A percentile compares a stretch with the other conserved stretches of the same genome.
Evolutionary conservation across 2,888 invertebrate species (phyloP).

Genomic region (Trachelus troglodyta): DNA sequence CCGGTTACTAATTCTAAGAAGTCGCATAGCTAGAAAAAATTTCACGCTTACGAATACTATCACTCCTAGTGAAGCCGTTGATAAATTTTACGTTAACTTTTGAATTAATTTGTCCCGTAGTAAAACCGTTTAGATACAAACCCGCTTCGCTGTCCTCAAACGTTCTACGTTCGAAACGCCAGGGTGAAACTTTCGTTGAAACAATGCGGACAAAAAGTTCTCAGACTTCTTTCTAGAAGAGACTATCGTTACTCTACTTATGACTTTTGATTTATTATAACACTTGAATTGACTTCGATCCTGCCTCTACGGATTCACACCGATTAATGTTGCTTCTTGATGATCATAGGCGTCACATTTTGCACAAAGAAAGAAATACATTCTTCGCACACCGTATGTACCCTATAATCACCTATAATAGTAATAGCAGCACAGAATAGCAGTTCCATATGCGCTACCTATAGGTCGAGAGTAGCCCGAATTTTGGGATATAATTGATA

Average conservation of each 20-base stretch:
- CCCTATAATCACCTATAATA: not conserved
- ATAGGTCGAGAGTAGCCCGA: not conserved
- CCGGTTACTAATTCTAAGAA: not conserved
- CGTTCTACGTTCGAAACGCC: not conserved
- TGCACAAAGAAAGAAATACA: not conserved
- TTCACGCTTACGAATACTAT: not conserved
- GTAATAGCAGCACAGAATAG: not conserved
- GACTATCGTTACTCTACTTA: not conserved
- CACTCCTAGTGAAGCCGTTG: not conserved
- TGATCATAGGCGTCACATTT: not conserved
- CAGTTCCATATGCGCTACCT: not conserved
- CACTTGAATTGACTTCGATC: not conserved
- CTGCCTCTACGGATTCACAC: not conserved
- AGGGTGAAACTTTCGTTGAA: not conserved
- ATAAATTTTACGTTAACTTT: not conserved
- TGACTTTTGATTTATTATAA: not conserved
- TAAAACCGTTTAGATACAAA: not conserved
- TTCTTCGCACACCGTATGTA: not conserved
- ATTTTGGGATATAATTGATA: too few relatives aligned
- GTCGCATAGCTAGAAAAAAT: not conserved
- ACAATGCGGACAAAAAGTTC: not conserved
- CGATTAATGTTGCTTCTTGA: not conserved
- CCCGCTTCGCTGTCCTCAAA: not conserved
- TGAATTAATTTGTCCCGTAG: not conserved
- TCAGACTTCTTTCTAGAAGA: not conserved